phyloP scores from a whole-genome alignment of 2,888 invertebrate genomes.

The Drosophila algonquin region DNA sequence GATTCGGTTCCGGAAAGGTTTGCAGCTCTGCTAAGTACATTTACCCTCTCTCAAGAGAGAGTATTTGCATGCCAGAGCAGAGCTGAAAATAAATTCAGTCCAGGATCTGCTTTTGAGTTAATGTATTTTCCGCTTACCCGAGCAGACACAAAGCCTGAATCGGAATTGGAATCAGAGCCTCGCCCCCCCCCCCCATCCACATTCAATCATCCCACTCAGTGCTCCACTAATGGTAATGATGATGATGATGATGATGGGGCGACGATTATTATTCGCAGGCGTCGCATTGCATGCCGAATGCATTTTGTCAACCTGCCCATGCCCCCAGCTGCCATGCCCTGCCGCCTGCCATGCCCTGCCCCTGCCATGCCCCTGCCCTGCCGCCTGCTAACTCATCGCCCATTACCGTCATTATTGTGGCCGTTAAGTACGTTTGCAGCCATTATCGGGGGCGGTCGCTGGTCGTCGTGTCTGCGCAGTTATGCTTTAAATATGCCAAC shows the following conservation, averaged over 20 bases:
- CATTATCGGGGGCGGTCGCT: constrained; percentile 47
- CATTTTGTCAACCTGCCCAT: constrained; percentile 67
- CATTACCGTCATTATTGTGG: constrained; percentile 81
- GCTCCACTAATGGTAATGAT: constrained; percentile 8
- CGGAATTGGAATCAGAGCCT: background rate
- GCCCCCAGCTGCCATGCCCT: background rate
- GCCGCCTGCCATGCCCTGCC: background rate
- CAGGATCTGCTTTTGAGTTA: constrained; percentile 30
- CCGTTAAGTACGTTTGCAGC: constrained; percentile 75
- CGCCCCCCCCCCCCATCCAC: background rate
- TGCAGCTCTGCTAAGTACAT: no score
- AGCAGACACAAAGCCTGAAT: constrained; percentile 36
- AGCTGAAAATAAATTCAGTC: constrained; percentile 29
- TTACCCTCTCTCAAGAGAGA: no score
- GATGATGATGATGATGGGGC: constrained; percentile 48
- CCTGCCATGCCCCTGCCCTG: constrained; percentile 7
- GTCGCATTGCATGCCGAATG: constrained; percentile 56
- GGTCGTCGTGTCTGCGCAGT: constrained; percentile 34
- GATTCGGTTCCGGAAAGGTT: no score
- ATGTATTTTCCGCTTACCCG: constrained; percentile 38
- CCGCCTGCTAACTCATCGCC: constrained; percentile 50
- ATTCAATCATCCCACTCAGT: constrained; percentile 2
- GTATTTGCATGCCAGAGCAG: constrained; percentile 19
- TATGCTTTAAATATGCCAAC: constrained; percentile 69
- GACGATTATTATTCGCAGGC: constrained; percentile 67